These are phyloP conservation scores for Camponotus fellah DNA, from an alignment of 2,888 invertebrate species.

Conservation along the genomic window DNA sequence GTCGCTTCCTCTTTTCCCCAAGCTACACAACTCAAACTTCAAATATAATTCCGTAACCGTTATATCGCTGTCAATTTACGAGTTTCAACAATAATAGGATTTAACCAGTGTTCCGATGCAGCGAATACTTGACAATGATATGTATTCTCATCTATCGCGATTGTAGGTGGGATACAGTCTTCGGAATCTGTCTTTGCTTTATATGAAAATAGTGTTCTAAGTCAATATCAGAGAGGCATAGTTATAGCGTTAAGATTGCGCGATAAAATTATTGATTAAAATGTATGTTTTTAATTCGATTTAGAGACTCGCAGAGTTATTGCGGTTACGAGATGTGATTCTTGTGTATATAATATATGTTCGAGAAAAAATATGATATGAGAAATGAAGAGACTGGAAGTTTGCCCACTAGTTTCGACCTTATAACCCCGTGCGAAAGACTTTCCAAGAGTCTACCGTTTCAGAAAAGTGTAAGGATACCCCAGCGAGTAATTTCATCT, in stretches of 20 bases:
- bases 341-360: background rate
- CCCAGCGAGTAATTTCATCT: conserved; percentile 48
- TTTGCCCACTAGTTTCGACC: background rate
- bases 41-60: conserved; percentile 12
- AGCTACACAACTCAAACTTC: background rate
- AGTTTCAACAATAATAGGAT: background rate
- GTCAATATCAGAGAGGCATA: background rate
- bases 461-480: conserved; percentile 15
- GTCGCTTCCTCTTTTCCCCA: conserved; percentile 6
- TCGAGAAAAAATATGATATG: background rate
- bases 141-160: background rate
- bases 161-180: background rate
- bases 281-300: background rate
- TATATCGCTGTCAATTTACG: conserved; percentile 32
- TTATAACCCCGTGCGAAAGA: background rate
- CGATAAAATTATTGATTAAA: conserved; percentile 1
- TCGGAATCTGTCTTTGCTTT: background rate
- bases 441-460: conserved; percentile 12
- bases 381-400: background rate
- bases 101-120: background rate
- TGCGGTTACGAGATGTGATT: background rate
- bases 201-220: conserved; percentile 14
- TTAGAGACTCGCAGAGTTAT: no score
- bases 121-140: background rate
- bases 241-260: background rate